Conservation (phyloP, 2,113 vertebrate species). For the Perca flavescens region DNA sequence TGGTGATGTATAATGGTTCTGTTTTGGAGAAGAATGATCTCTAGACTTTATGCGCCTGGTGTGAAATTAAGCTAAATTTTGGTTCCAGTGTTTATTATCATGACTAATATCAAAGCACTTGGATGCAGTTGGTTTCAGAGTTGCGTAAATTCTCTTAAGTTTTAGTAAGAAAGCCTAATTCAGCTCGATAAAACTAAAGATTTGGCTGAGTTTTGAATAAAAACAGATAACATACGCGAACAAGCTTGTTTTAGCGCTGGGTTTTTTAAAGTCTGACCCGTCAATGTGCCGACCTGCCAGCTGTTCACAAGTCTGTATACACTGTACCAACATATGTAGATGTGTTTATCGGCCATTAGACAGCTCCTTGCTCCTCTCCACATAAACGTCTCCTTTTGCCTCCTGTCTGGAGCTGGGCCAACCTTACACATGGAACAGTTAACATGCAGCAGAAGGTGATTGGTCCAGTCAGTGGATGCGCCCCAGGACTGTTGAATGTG, state of each 20-base stretch:
- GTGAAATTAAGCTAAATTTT: not conserved
- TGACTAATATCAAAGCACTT: not conserved
- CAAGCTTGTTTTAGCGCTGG: not conserved
- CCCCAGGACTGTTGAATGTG: constrained; percentile 48
- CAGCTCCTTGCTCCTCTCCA: not conserved
- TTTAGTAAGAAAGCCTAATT: constrained; percentile 13
- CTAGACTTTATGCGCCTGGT: not conserved
- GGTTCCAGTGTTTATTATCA: not conserved
- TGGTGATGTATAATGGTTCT: not conserved
- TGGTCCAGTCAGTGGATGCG: constrained; percentile 34
- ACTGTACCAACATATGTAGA: not conserved
- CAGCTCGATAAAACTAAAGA: constrained; percentile 11
- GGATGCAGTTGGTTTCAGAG: constrained; percentile 1
- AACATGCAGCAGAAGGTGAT: constrained; percentile 18
- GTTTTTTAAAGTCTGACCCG: no score
- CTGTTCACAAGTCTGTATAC: not conserved
- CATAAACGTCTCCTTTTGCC: constrained; percentile 15
- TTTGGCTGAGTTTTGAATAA: constrained; percentile 1
- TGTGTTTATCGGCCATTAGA: constrained; percentile 23
- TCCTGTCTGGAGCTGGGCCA: constrained; percentile 8
- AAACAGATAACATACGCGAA: not conserved
- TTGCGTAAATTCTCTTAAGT: constrained; percentile 1
- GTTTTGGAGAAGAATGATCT: not conserved
- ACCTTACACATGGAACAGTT: constrained; percentile 21
- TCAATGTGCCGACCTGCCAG: not conserved